These are phyloP conservation scores for Gobio gobio DNA, from an alignment of 2,113 vertebrate genomes.

Conservation along the genomic window DNA sequence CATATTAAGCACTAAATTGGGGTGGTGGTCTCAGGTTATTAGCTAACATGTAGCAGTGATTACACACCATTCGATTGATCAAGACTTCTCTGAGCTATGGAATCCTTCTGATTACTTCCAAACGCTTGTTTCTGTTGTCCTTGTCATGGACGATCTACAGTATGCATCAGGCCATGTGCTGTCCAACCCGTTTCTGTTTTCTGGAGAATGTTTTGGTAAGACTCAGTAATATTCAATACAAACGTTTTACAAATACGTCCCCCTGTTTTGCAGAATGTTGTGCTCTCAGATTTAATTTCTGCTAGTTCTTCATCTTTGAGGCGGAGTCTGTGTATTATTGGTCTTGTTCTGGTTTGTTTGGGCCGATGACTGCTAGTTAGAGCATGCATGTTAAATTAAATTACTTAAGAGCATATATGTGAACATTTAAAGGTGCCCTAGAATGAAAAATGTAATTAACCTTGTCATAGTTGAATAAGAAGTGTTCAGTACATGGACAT, in stretches of 20 bases:
- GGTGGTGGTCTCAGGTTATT: conserved; percentile 71
- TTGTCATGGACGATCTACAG: not conserved
- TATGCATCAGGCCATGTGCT: conserved; percentile 2
- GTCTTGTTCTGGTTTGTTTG: not conserved
- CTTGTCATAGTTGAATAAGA: too few relatives aligned
- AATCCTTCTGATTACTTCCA: conserved; percentile 48
- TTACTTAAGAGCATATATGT: not conserved
- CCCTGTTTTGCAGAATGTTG: not conserved
- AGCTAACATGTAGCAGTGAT: conserved; percentile 72
- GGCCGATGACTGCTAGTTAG: not conserved
- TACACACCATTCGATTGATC: conserved; percentile 43
- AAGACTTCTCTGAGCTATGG: not conserved
- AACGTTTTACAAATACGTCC: not conserved
- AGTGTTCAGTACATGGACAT: too few relatives aligned
- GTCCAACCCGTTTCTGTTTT: conserved; percentile 10
- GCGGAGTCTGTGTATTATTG: not conserved
- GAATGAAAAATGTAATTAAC: too few relatives aligned
- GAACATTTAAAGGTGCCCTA: too few relatives aligned
- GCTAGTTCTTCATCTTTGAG: not conserved
- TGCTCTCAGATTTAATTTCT: not conserved
- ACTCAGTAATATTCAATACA: conserved; percentile 9
- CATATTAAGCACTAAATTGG: conserved; percentile 17
- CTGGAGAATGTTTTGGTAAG: conserved; percentile 19
- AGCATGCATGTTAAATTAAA: not conserved
- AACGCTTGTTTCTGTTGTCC: conserved; percentile 31